Conservation (phyloP, 2,797 vertebrate genomes). For the Lerista edwardsae region DNA sequence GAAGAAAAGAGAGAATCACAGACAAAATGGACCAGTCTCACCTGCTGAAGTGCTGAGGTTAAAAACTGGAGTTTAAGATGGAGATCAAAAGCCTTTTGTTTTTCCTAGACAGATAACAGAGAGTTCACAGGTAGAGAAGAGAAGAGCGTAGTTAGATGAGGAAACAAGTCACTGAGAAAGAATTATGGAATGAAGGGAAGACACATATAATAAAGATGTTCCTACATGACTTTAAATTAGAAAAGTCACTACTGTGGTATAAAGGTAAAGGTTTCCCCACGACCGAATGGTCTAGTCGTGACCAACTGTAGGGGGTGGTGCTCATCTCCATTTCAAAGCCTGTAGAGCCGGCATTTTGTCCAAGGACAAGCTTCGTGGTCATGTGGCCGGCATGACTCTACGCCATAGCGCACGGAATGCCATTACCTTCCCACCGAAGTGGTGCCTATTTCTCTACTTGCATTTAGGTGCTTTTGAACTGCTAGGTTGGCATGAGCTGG, state of each 20-base stretch:
- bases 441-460: too few species aligned
- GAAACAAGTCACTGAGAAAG: conserved; percentile 46
- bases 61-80: conserved; percentile 85
- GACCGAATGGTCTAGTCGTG: too few species aligned
- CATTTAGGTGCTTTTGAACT: too few species aligned
- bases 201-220: not conserved
- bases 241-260: not conserved
- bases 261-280: too few species aligned
- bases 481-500: too few species aligned
- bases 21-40: conserved; percentile 74
- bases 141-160: conserved; percentile 51
- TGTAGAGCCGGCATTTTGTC: too few species aligned
- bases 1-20: conserved; percentile 25
- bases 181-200: conserved; percentile 41
- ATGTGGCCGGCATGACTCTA: too few species aligned
- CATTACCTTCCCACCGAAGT: too few species aligned
- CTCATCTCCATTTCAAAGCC: too few species aligned
- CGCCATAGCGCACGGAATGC: too few species aligned
- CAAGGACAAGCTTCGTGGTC: too few species aligned
- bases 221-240: not conserved
- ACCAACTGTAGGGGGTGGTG: too few species aligned
- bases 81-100: conserved; percentile 79
- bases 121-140: conserved; percentile 72
- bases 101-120: conserved; percentile 75
- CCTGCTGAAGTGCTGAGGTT: conserved; percentile 85